Base-by-base conservation (phyloP, 2,113 vertebrate species). In the Gnathonemus longibarbis region DNA sequence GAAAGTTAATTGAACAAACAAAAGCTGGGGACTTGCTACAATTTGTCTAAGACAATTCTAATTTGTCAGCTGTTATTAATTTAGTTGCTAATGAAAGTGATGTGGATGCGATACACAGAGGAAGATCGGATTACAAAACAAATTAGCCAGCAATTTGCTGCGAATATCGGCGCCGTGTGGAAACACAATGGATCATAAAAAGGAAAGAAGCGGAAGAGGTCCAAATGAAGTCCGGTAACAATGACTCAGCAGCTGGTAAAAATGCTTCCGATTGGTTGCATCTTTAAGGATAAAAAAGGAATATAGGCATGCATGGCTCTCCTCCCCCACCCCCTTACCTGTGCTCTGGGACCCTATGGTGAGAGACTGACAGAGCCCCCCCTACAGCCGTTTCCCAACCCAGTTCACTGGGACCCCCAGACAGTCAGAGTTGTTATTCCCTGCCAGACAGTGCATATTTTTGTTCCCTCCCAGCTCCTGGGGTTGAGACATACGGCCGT, bases 41-140 rank as follows among this genome's bases (percentile, higher is more conserved):
- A 88, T 88, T 88, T 88, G 56, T 88, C 87, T 88, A 66, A 88
- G 87, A 66, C 52, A 88, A 88, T 88, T 88, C 87, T 88, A 58
- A 88, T 88, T 88, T 88, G 56, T 88, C 87, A 88, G 52, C 87
- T 88, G 87, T 66, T 88, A 88, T 88, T 58, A 66, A 62, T 88
- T 88, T 50, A 88, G 39, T 24, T 62, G 52, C 52, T 88, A 88
- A 88, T 88, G 53, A 56, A 88, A 88, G n/a, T 88, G 56, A 88
- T 88, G 58, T 88, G 87, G 87, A 62, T 66, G 53, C 19, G 42
- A 46, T 66, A 88, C 87, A 45, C 53, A 62, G 87, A 66, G 87
- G 87, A 45, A 56, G 86, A 88, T 88, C 45, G 52, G 52, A 88
- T 62, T 88, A 62, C 87, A 88, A 88, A 88, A 66, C 87, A 88